Conservation (phyloP, 2,113 vertebrate species). For the Tetrao urogallus region DNA sequence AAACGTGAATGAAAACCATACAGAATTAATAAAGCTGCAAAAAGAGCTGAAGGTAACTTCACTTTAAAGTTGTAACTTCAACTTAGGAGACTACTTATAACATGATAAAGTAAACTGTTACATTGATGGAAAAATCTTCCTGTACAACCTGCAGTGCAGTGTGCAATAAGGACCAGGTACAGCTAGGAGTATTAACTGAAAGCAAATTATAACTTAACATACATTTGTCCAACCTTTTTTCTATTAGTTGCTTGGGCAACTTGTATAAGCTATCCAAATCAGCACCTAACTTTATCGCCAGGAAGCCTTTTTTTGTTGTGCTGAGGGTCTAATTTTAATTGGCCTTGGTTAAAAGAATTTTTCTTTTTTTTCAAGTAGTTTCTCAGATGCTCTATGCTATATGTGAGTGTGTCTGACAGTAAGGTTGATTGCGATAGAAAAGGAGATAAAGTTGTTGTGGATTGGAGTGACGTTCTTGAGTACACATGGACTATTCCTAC, state of each 20-base stretch:
- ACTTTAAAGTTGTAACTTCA: neutral
- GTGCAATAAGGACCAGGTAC: neutral
- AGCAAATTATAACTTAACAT: neutral
- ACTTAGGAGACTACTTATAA: neutral
- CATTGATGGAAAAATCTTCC: neutral
- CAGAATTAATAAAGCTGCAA: slow-evolving; percentile 66
- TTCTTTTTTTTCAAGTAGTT: neutral
- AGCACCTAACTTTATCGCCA: neutral
- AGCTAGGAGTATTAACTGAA: neutral
- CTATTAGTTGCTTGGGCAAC: neutral
- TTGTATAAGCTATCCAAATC: neutral
- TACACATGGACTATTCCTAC: no score
- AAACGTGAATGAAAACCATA: neutral
- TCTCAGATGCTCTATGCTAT: neutral
- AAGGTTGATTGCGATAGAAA: no score
- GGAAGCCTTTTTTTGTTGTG: neutral
- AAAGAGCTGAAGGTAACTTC: slow-evolving; percentile 75
- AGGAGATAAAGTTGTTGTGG: no score
- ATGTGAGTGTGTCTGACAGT: no score
- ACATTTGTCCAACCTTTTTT: neutral
- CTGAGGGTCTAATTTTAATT: neutral
- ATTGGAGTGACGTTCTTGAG: no score
- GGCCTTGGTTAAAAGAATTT: neutral
- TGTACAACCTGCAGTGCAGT: neutral
- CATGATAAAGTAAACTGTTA: no score